Conservation (phyloP, 2,113 vertebrate genomes). For the Leptocoma aspasia region DNA sequence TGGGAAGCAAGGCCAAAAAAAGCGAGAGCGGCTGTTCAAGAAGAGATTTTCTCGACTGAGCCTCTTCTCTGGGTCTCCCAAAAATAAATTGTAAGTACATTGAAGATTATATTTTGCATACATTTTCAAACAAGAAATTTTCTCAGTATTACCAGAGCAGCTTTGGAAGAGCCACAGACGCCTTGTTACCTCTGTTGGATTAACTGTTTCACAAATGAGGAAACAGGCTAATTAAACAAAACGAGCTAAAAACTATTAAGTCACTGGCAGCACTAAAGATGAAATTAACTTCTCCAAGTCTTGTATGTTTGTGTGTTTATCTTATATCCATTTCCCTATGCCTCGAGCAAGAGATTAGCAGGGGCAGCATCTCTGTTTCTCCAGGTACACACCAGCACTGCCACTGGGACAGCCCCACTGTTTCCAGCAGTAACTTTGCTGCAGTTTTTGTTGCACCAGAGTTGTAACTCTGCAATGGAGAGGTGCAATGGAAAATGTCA, state of each 20-base stretch:
- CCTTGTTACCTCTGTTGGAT: background rate
- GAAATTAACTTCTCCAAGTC: background rate
- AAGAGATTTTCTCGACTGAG: conserved; percentile 54
- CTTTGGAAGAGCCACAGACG: background rate
- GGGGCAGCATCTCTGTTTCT: background rate
- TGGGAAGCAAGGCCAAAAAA: conserved; percentile 42
- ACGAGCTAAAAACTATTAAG: background rate
- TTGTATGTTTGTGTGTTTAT: background rate
- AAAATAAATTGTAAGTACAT: conserved; percentile 54
- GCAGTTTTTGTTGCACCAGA: background rate
- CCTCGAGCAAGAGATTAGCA: background rate
- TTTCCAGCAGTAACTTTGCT: background rate
- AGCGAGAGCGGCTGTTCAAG: conserved; percentile 43
- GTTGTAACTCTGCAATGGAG: background rate
- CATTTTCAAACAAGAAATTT: background rate
- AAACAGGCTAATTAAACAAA: background rate
- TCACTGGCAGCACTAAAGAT: background rate
- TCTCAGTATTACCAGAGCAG: background rate
- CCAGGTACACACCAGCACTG: background rate
- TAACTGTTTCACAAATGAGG: background rate
- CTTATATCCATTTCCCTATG: background rate
- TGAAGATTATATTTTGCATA: background rate
- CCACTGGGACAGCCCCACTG: background rate
- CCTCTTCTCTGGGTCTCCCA: conserved; percentile 57
- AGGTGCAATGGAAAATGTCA: background rate